Base-by-base conservation (phyloP, 1,140 invertebrate genomes). In the Anastatus disparis region DNA sequence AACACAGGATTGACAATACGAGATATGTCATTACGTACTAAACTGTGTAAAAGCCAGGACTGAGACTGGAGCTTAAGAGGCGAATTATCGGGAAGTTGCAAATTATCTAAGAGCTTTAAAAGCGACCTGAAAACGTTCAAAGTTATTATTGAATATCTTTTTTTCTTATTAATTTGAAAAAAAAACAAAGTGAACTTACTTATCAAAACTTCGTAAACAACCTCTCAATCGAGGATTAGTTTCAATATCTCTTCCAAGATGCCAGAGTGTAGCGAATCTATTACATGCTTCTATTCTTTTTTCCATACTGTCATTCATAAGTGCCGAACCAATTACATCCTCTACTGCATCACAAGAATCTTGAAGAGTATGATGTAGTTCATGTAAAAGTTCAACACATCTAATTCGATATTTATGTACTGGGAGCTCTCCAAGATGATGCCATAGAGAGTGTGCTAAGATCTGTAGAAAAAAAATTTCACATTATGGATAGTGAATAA, bases 1-100 rank as follows among this genome's bases (percentile, higher is more conserved):
- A 96, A 86, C 8, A 96, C 83, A 1, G 95, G 93, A 75, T 94
- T 93, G 7, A 97, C 87, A 26, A 97, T 87, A 1, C 94, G 86
- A 7, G 90, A 88, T 63, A 95, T 89, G 77, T 96, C 94, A 4
- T 92, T 92, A 3, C 93, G 88, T 46, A 95, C 87, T 3, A 96
- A 80, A 9, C 91, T 88, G 74, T 93, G 92, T 46, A 90, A 84
- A 6, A 94, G 78, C 91, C 93, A 95, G 1, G 89, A 90, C 76
- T 93, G 89, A 1, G 93, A 89, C 69, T 93, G 83, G 9, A 91
- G 81, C 80, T 92, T 91, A n/a, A 93, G 80, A 4, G 91, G 88
- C 31, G 91, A 89, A 71, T 90, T 90, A 69, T 92, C 90, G 0
- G 81, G 75, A 24, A 91, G 87, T 71, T 91, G 89, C 12, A 95